phyloP scores from a whole-genome alignment of 2,797 vertebrate species.

The Tokudaia tokunoshimensis region DNA sequence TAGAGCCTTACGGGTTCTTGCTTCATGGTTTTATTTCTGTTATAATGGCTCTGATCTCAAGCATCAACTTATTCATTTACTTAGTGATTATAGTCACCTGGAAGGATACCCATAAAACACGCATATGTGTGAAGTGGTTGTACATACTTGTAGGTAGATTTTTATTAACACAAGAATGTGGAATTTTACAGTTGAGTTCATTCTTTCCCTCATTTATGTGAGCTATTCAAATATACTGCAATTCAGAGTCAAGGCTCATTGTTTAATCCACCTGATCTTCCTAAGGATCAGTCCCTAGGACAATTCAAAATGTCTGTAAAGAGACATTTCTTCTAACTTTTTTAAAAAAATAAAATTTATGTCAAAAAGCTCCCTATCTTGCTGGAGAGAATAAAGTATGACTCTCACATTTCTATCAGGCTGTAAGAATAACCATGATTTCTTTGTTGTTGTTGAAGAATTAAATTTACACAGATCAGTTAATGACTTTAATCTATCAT shows the following conservation, averaged over 20 bases:
- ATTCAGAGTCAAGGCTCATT: background rate
- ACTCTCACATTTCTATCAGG: background rate
- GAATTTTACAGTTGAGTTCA: background rate
- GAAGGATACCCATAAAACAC: background rate
- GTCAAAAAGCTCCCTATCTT: background rate
- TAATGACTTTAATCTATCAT: background rate
- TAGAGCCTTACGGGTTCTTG: background rate
- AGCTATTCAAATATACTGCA: background rate
- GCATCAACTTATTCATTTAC: background rate
- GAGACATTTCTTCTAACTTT: background rate
- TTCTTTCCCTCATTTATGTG: background rate
- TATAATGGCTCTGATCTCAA: background rate
- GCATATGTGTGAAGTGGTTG: background rate
- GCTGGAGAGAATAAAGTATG: background rate
- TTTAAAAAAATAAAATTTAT: background rate
- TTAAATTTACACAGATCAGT: constrained; percentile 1
- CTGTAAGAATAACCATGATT: background rate
- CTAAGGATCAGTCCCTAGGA: background rate
- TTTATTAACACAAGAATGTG: background rate
- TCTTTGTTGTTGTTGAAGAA: background rate
- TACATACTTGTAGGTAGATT: background rate
- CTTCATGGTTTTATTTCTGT: background rate
- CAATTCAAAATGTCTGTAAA: background rate
- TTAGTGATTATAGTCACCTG: background rate
- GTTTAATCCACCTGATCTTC: background rate